Evolutionary conservation across 2,113 vertebrate genomes (phyloP).

Genomic region (Castor canadensis): DNA sequence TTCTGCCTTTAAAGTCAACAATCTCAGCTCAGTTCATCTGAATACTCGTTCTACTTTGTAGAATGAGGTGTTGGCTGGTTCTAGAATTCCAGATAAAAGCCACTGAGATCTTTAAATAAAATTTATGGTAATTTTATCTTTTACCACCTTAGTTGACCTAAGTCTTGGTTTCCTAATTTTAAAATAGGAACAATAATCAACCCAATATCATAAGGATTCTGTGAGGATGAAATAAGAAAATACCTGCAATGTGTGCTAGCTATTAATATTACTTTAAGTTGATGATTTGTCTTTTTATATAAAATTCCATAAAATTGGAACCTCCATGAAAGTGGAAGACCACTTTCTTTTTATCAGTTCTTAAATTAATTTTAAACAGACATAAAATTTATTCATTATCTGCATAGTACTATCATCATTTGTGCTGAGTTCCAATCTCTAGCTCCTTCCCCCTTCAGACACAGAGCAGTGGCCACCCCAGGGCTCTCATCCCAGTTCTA

Average conservation of each 20-base stretch:
- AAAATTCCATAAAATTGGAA: background rate
- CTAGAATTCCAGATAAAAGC: background rate
- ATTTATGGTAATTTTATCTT: background rate
- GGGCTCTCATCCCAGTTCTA: background rate
- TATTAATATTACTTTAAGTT: background rate
- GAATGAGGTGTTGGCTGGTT: background rate
- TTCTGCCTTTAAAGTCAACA: too few species aligned
- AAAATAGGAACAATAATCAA: background rate
- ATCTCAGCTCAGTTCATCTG: background rate
- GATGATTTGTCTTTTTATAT: background rate
- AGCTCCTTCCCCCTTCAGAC: background rate
- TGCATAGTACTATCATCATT: background rate
- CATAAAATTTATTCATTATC: background rate
- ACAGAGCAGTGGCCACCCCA: background rate
- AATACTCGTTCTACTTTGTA: background rate
- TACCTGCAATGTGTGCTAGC: background rate
- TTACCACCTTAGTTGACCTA: background rate
- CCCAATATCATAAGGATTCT: background rate
- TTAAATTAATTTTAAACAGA: background rate
- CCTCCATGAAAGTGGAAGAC: background rate
- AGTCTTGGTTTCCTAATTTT: background rate
- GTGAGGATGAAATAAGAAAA: conserved; percentile 9
- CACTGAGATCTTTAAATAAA: background rate
- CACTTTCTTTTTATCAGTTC: background rate
- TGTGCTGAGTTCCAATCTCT: background rate